Evolutionary conservation across 2,113 vertebrate species (phyloP).

Genomic region (Chaetura pelagica): DNA sequence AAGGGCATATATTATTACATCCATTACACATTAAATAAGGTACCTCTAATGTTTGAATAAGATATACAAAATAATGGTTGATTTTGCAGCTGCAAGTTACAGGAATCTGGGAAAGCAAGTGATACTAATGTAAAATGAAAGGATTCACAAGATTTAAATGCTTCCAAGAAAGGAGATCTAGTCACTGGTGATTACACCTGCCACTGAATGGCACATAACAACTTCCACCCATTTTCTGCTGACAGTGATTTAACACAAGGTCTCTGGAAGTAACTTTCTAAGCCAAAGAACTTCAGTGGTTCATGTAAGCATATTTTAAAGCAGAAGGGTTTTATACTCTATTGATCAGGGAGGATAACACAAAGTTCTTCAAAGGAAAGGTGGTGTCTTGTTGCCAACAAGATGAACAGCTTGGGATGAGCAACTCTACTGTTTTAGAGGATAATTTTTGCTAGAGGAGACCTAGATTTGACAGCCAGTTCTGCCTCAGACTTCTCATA

Average conservation of each 20-base stretch:
- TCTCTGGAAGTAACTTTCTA: not conserved
- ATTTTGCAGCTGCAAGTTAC: not conserved
- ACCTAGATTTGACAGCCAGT: not conserved
- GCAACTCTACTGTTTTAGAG: not conserved
- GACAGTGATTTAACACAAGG: slow-evolving; percentile 1
- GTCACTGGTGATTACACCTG: slow-evolving; percentile 8
- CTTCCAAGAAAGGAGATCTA: not conserved
- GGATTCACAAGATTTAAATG: not conserved
- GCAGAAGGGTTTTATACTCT: not conserved
- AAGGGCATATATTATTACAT: not conserved
- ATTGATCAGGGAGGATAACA: not conserved
- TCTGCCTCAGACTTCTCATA: not conserved
- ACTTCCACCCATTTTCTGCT: slow-evolving; percentile 21
- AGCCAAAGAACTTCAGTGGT: not conserved
- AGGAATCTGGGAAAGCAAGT: not conserved
- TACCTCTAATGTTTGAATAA: not conserved
- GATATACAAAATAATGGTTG: not conserved
- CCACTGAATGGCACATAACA: not conserved
- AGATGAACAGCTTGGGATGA: not conserved
- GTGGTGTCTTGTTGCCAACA: not conserved
- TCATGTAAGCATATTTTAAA: not conserved
- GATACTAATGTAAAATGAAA: not conserved
- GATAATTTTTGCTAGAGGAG: not conserved
- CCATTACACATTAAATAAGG: not conserved
- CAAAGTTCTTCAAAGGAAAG: not conserved